Evolutionary conservation across 2,888 invertebrate genomes (phyloP).

Genomic region (Homarus gammarus): DNA sequence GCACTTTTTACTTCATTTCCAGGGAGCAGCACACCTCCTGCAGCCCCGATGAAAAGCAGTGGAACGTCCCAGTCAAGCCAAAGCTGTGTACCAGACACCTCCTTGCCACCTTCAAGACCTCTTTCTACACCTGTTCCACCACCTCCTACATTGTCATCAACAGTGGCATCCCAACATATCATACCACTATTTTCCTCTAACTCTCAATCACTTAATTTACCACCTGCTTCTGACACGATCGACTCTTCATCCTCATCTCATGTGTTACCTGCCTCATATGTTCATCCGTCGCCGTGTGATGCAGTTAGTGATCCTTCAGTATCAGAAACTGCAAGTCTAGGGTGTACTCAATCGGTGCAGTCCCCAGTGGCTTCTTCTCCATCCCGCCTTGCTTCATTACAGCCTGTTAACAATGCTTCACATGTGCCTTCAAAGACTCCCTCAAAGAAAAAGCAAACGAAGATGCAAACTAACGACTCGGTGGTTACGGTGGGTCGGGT

Average conservation of each 20-base stretch:
- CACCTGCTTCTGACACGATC: neutral
- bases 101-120: slow-evolving; percentile 3
- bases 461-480: neutral
- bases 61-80: neutral
- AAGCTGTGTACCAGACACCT: neutral
- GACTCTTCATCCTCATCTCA: neutral
- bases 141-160: slow-evolving; percentile 12
- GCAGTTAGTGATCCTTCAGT: neutral
- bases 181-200: neutral
- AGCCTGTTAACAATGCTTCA: neutral
- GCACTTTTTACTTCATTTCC: too few species aligned
- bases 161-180: neutral
- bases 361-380: neutral
- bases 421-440: neutral
- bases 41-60: neutral
- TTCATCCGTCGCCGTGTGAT: neutral
- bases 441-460: slow-evolving; percentile 1
- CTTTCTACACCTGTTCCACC: slow-evolving; percentile 47
- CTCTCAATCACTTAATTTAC: neutral
- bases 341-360: neutral
- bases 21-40: neutral
- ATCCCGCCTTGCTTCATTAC: neutral
- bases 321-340: neutral
- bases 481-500: neutral
- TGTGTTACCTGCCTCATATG: neutral